Evolutionary conservation across 2,797 vertebrate species (phyloP).

Genomic region (Pseudopleuronectes americanus): DNA sequence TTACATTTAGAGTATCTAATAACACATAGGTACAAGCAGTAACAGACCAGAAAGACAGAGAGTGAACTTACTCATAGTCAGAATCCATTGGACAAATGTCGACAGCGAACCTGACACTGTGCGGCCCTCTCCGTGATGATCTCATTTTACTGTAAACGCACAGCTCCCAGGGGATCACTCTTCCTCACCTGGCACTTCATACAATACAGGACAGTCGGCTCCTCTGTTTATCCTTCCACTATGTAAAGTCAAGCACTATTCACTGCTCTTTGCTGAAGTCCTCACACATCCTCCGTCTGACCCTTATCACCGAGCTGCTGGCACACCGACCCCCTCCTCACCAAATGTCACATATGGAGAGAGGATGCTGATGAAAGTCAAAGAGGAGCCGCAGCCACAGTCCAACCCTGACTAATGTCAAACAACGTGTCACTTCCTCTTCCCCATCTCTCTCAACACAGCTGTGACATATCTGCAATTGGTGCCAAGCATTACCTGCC

Average conservation of each 20-base stretch:
- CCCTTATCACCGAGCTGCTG: neutral
- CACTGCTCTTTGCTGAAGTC: slow-evolving; percentile 1
- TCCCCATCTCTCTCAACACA: slow-evolving; percentile 1
- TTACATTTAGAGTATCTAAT: too few species aligned
- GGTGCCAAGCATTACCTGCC: neutral
- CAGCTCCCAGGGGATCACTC: neutral
- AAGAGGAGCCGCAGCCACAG: neutral
- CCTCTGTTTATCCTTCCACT: neutral
- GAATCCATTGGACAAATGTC: slow-evolving; percentile 26
- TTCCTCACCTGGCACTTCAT: neutral
- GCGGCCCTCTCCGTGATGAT: slow-evolving; percentile 36
- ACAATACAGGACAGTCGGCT: neutral
- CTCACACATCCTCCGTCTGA: neutral
- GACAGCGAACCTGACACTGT: slow-evolving; percentile 10
- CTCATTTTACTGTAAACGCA: neutral
- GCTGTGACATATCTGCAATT: slow-evolving; percentile 36
- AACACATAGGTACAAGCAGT: too few species aligned
- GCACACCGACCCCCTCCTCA: neutral
- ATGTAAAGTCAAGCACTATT: neutral
- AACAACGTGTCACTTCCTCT: slow-evolving; percentile 30
- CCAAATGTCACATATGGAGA: neutral
- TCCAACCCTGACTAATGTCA: neutral
- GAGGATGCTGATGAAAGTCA: neutral
- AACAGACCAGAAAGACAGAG: neutral
- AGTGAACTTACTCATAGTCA: slow-evolving; percentile 62